Evolutionary conservation across 2,888 invertebrate species (phyloP).

Genomic region (Yponomeuta evonymella): DNA sequence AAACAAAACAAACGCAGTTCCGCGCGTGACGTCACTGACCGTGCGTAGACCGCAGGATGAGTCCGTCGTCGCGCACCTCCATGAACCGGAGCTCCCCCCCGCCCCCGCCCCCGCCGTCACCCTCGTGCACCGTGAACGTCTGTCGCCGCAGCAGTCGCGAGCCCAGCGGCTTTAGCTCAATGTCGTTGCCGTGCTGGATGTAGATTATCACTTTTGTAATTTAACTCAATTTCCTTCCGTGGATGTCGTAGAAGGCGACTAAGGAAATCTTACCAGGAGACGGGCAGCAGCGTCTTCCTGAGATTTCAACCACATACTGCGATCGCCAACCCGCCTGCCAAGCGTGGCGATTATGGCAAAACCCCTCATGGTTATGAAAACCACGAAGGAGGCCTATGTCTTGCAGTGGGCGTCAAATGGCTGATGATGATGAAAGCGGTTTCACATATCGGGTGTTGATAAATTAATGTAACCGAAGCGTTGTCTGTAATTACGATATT

Average conservation of each 20-base stretch:
- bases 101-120: constrained; percentile 94
- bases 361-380: too few relatives aligned
- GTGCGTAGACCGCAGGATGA: constrained; percentile 84
- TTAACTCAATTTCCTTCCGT: not conserved
- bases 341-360: too few relatives aligned
- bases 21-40: constrained; percentile 33
- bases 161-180: constrained; percentile 96
- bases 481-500: too few relatives aligned
- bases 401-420: too few relatives aligned
- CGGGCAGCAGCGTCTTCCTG: too few relatives aligned
- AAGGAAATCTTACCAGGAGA: too few relatives aligned
- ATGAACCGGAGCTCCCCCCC: constrained; percentile 91
- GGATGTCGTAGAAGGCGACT: too few relatives aligned
- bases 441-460: not conserved
- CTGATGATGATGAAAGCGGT: not conserved
- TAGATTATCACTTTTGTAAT: not conserved
- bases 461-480: too few relatives aligned
- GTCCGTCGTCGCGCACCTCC: constrained; percentile 97
- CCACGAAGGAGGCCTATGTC: too few relatives aligned
- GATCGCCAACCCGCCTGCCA: too few relatives aligned
- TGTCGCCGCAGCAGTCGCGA: constrained; percentile 97
- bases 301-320: too few relatives aligned
- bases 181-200: constrained; percentile 95
- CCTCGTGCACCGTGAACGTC: constrained; percentile 98
- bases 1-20: too few relatives aligned